Percentiles rank a stretch among this genome's conserved stretches.
Evolutionary conservation across 2,888 invertebrate species (phyloP).

Genomic region (Schizaphis graminum): DNA sequence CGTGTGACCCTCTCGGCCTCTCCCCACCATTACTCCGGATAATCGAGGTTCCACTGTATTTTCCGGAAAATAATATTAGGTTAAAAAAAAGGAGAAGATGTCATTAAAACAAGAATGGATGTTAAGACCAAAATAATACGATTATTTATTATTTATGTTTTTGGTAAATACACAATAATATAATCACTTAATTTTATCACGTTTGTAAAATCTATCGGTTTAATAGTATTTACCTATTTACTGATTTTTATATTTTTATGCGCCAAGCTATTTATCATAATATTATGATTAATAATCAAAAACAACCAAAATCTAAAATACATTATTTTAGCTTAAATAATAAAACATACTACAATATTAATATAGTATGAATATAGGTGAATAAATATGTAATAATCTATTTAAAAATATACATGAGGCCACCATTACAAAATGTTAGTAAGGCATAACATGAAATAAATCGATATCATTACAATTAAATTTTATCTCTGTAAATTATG

Average conservation of each 20-base stretch:
- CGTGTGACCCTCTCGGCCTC: too few relatives aligned
- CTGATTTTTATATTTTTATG: background rate
- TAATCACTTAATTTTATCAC: background rate
- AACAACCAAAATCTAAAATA: background rate
- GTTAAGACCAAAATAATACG: background rate
- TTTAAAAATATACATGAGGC: background rate
- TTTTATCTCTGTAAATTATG: background rate
- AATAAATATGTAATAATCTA: background rate
- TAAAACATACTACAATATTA: background rate
- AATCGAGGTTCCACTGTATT: background rate
- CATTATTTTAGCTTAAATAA: background rate
- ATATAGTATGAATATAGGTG: background rate
- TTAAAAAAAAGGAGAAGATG: background rate
- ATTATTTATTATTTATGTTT: background rate
- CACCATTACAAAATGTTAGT: background rate
- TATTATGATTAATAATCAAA: background rate
- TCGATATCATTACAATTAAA: background rate
- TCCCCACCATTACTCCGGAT: too few relatives aligned
- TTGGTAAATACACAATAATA: background rate
- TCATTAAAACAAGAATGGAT: background rate
- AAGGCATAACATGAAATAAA: background rate
- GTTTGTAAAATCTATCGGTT: background rate
- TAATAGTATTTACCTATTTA: background rate
- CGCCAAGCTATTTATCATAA: background rate
- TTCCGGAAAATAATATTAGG: background rate